Conservation (phyloP, 2,797 vertebrate genomes). For the Kryptolebias ocellatus region DNA sequence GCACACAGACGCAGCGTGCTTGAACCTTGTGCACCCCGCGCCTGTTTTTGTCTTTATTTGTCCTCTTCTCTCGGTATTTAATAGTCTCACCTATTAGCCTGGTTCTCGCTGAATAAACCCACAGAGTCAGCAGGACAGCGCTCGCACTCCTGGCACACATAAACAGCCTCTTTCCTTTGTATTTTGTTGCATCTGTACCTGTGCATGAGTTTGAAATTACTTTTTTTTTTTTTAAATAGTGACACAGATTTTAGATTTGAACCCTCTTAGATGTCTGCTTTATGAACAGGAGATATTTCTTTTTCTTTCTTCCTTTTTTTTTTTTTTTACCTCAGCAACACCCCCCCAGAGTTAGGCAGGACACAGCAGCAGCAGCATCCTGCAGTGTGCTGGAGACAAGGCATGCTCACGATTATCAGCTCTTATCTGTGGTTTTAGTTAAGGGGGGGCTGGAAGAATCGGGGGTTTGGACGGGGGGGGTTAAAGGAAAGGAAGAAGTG, state of each 20-base stretch:
- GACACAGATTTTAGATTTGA: slow-evolving; percentile 31
- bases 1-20: slow-evolving; percentile 18
- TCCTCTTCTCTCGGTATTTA: slow-evolving; percentile 16
- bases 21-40: slow-evolving; percentile 47
- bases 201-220: slow-evolving; percentile 53
- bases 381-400: slow-evolving; percentile 56
- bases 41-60: slow-evolving; percentile 35
- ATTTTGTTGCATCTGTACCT: slow-evolving; percentile 37
- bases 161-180: slow-evolving; percentile 15
- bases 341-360: slow-evolving; percentile 54
- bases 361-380: slow-evolving; percentile 72
- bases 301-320: background rate
- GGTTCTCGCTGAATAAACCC: slow-evolving; percentile 31
- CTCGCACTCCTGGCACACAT: slow-evolving; percentile 16
- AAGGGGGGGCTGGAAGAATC: background rate
- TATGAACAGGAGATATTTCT: slow-evolving; percentile 32
- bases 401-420: slow-evolving; percentile 76
- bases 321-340: slow-evolving; percentile 7
- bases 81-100: slow-evolving; percentile 40
- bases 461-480: slow-evolving; percentile 9
- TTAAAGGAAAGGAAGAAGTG: slow-evolving; percentile 49
- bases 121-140: slow-evolving; percentile 13
- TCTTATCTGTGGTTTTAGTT: slow-evolving; percentile 60
- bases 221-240: slow-evolving; percentile 17
- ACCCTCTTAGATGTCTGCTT: slow-evolving; percentile 11